phyloP scores from a whole-genome alignment of 2,888 invertebrate species.

The Aphidius colemani region DNA sequence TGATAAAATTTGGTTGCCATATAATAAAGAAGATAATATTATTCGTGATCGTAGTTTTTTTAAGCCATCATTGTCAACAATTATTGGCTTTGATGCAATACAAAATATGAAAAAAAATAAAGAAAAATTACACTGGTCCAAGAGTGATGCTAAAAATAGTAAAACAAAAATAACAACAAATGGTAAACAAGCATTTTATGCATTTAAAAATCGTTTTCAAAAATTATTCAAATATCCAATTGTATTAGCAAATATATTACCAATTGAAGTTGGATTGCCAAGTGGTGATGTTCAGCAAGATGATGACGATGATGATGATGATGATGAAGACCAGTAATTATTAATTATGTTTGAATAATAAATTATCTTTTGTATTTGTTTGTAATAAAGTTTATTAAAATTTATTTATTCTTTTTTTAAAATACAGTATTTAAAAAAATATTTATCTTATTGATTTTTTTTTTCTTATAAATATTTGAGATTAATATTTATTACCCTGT shows the following conservation, averaged over 20 bases:
- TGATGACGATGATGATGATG: no score
- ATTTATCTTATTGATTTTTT: no score
- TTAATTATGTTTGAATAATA: no score
- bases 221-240: constrained; percentile 51
- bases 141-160: neutral
- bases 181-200: constrained; percentile 34
- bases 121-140: constrained; percentile 3
- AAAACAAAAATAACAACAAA: neutral
- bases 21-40: neutral
- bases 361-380: no score
- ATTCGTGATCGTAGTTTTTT: constrained; percentile 17
- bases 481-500: no score
- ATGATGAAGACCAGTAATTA: no score
- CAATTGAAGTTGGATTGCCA: no score
- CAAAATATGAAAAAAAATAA: constrained; percentile 25
- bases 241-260: constrained; percentile 36
- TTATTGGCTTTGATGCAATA: constrained; percentile 40
- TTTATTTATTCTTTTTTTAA: no score
- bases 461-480: no score
- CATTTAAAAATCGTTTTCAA: constrained; percentile 44
- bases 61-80: constrained; percentile 36
- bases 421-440: no score
- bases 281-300: no score
- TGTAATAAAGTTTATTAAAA: no score
- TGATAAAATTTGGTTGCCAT: neutral